Evolutionary conservation across 2,888 invertebrate species (phyloP), one percentile per base, ranked within the genome.

Genomic region (Oscheius sp.): DNA sequence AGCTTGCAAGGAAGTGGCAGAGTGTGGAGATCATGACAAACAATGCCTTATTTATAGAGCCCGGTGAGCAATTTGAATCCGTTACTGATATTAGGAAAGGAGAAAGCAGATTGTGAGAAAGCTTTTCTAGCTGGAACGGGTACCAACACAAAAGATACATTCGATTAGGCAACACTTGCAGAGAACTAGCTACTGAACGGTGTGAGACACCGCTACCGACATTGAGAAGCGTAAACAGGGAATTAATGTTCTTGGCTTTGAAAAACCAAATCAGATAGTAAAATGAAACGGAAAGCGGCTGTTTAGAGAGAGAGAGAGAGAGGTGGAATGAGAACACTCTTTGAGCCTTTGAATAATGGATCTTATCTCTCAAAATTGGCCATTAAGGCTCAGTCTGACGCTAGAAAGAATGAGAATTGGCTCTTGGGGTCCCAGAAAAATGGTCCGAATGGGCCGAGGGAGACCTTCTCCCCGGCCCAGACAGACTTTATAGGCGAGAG

Each of bases 11-110:
- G 29, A 33, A 32, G n/a, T 32, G n/a, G 11, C 29, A n/a, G 58
- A 33, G 11, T 58, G n/a, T 32, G 58, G 58, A 21, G 58, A 58
- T 58, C 5, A 58, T 58, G 11, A 33, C 58, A 58, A 58, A 58
- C 58, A 58, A 58, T 29, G 53, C 4, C 11, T 11, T 13, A 53
- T 53, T 53, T 53, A 13, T 13, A 10, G n/a, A 53, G 11, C 7
- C 3, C 4, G 53, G 53, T 3, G 53, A 13, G 13, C 3, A 29
- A 53, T 21, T 53, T 21, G 21, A 21, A 21, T 21, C 21, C 21
- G 21, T 21, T 53, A 21, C 53, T 53, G 29, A 4, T 53, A 2
- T 4, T 53, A 29, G 1, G 13, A 53, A 53, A 53, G 13, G 13
- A 53, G 10, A 29, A 53, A 53, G 11, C 21, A 21, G 21, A 21